Percentiles rank a stretch among this genome's conserved stretches.
Conservation (phyloP, 2,888 invertebrate genomes). For the Acanthacorydalis orientalis region DNA sequence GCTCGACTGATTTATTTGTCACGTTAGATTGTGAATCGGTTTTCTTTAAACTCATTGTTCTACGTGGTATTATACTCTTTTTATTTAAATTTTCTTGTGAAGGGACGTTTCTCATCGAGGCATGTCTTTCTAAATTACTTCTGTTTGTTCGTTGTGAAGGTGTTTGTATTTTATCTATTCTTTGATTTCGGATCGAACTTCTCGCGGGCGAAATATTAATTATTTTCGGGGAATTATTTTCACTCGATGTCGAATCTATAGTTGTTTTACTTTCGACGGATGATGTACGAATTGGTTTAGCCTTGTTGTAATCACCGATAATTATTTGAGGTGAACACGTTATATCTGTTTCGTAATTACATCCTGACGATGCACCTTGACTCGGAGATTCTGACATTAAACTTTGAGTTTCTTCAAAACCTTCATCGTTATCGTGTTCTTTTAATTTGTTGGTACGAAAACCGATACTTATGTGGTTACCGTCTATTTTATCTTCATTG, state of each 20-base stretch:
- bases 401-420: constrained; percentile 81
- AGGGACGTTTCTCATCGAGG: constrained; percentile 16
- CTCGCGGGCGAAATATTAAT: background rate
- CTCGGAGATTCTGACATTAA: constrained; percentile 74
- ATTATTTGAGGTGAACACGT: constrained; percentile 21
- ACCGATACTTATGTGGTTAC: constrained; percentile 14
- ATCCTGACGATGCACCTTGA: constrained; percentile 65
- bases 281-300: constrained; percentile 14
- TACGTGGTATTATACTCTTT: constrained; percentile 23
- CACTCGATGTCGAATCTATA: constrained; percentile 26
- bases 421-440: constrained; percentile 73
- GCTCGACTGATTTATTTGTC: constrained; percentile 33
- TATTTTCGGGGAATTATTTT: constrained; percentile 9
- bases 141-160: constrained; percentile 17
- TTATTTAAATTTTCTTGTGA: constrained; percentile 14
- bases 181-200: too few relatives aligned
- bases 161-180: constrained; percentile 12
- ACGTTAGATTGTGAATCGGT: constrained; percentile 19
- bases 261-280: constrained; percentile 29
- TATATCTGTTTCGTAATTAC: constrained; percentile 37
- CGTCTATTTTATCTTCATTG: constrained; percentile 1
- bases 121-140: constrained; percentile 15
- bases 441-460: constrained; percentile 20
- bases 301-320: constrained; percentile 15
- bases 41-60: constrained; percentile 24